Percentiles rank a stretch among this genome's conserved stretches.
Evolutionary conservation across 2,113 vertebrate species (phyloP).

Genomic region (Leucoraja erinaceus): DNA sequence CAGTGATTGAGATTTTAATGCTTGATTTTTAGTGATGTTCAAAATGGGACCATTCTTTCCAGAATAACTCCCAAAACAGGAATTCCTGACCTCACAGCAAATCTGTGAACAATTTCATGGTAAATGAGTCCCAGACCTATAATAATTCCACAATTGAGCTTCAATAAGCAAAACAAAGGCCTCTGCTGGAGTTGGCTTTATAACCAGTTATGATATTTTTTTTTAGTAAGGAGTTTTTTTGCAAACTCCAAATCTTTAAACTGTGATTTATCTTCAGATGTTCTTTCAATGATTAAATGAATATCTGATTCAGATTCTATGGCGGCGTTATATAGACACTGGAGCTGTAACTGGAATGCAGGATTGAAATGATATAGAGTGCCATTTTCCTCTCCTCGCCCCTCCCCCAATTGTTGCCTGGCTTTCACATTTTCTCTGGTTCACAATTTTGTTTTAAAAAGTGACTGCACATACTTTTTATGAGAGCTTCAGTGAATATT

Average conservation of each 20-base stretch:
- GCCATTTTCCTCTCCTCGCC: not conserved
- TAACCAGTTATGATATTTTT: not conserved
- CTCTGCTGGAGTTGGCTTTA: not conserved
- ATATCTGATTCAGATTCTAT: not conserved
- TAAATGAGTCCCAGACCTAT: constrained; percentile 24
- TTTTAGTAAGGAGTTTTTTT: too few species aligned
- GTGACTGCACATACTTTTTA: not conserved
- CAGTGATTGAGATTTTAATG: constrained; percentile 30
- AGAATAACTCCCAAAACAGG: constrained; percentile 31
- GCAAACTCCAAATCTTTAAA: not conserved
- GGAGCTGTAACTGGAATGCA: not conserved
- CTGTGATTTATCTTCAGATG: not conserved
- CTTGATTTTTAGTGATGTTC: constrained; percentile 31
- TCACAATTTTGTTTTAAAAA: not conserved
- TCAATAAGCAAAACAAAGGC: constrained; percentile 24
- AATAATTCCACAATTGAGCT: constrained; percentile 13
- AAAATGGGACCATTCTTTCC: constrained; percentile 28
- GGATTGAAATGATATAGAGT: not conserved
- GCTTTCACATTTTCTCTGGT: not conserved
- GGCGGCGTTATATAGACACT: not conserved
- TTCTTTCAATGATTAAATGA: not conserved
- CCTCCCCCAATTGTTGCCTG: not conserved
- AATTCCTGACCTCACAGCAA: constrained; percentile 32
- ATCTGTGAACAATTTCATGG: constrained; percentile 33
- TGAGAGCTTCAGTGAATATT: not conserved